Percentiles rank a stretch among this genome's conserved stretches.
Conservation (phyloP, 2,888 invertebrate genomes). For the Buathra laborator region DNA sequence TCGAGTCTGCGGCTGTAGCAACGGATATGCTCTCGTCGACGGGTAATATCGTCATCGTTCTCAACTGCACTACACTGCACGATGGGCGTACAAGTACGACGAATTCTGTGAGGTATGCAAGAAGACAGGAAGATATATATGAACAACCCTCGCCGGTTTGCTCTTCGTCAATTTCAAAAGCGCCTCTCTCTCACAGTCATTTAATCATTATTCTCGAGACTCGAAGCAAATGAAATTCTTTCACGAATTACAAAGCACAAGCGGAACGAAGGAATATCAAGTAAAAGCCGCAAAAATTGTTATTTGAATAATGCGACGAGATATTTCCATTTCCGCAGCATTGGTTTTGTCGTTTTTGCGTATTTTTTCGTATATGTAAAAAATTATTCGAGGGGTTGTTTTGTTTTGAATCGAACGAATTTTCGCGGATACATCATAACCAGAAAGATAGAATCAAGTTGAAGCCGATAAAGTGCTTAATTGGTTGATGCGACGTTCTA, state of each 20-base stretch:
- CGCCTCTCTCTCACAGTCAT: constrained; percentile 24
- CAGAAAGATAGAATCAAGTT: neutral
- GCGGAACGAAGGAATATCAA: neutral
- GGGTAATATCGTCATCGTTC: constrained; percentile 57
- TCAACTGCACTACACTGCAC: constrained; percentile 28
- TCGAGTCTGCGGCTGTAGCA: constrained; percentile 35
- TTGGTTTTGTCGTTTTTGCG: neutral
- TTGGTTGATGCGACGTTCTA: neutral
- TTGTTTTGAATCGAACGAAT: no score
- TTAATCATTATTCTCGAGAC: constrained; percentile 26
- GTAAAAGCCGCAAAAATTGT: constrained; percentile 1
- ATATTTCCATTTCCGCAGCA: neutral
- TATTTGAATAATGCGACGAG: constrained; percentile 14
- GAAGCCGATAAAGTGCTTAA: neutral
- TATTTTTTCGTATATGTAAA: neutral
- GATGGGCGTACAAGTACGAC: neutral
- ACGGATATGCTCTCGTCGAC: constrained; percentile 55
- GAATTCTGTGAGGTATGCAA: constrained; percentile 15
- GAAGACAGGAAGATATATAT: constrained; percentile 11
- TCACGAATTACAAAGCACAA: neutral
- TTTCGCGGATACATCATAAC: neutral
- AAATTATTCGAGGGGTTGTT: neutral
- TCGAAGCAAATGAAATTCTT: constrained; percentile 10
- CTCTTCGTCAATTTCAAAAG: constrained; percentile 42
- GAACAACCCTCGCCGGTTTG: constrained; percentile 20